These are phyloP conservation scores for Lanistes nyassanus DNA, from an alignment of 1,140 invertebrate species.

Conservation along the genomic window DNA sequence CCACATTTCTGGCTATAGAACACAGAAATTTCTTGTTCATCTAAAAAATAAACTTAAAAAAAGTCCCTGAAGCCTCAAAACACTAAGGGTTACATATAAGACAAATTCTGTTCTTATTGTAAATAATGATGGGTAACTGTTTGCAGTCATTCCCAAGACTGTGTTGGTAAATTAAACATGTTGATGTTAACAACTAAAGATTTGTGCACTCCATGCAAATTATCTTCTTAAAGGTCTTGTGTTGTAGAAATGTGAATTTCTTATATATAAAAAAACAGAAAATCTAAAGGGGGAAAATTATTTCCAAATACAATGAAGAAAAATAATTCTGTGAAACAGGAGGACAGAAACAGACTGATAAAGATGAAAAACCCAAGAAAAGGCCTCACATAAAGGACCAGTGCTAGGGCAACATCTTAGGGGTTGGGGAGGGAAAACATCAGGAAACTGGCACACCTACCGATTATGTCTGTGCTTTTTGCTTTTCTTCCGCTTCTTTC, in stretches of 20 bases:
- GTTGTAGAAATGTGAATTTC: background rate
- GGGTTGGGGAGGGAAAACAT: no score
- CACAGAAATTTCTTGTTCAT: no score
- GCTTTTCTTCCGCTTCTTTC: constrained; percentile 64
- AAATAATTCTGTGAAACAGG: background rate
- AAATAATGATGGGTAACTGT: no score
- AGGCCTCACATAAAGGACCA: constrained; percentile 3
- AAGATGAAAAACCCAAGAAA: constrained; percentile 4
- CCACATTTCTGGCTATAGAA: no score
- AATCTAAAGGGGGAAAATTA: constrained; percentile 12
- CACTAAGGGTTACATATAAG: no score
- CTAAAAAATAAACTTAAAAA: no score
- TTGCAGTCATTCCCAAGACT: no score
- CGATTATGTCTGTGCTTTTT: constrained; percentile 61
- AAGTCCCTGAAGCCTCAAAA: no score
- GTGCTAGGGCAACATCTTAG: background rate
- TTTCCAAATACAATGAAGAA: constrained; percentile 1
- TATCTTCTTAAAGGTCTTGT: background rate
- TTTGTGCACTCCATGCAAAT: no score
- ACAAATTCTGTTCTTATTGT: no score
- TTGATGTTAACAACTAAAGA: no score
- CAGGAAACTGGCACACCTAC: constrained; percentile 42
- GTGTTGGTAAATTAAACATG: no score
- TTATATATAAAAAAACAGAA: background rate
- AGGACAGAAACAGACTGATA: background rate